These are phyloP conservation scores for Brotula barbata DNA, from an alignment of 2,797 vertebrate species.

Conservation along the genomic window DNA sequence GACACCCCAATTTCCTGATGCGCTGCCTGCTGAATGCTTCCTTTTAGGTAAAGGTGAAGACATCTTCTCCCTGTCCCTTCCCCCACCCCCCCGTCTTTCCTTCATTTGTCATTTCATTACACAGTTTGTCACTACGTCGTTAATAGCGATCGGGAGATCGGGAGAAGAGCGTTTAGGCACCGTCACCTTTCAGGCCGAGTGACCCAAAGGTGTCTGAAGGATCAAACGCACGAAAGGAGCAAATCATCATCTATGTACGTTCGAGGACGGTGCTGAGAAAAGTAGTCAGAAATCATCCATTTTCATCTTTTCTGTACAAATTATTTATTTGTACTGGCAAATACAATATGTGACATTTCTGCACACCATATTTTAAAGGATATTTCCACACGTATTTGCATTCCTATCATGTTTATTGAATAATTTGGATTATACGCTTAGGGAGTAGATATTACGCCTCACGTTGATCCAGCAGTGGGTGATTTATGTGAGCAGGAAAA, in stretches of 20 bases:
- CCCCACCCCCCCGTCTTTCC: constrained; percentile 48
- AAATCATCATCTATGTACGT: constrained; percentile 28
- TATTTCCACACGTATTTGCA: no score
- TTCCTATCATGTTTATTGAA: no score
- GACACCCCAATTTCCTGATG: constrained; percentile 76
- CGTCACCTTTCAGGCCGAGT: constrained; percentile 23
- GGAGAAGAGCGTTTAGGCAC: constrained; percentile 34
- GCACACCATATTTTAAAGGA: no score
- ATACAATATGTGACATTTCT: no score
- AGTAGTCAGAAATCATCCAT: no score
- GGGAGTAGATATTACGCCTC: no score
- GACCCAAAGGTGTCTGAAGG: constrained; percentile 40
- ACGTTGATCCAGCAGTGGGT: no score
- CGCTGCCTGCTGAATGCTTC: constrained; percentile 50
- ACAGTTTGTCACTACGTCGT: constrained; percentile 61
- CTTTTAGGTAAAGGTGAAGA: constrained; percentile 60
- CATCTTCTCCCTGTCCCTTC: constrained; percentile 39
- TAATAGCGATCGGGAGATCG: constrained; percentile 71
- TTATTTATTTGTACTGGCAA: no score
- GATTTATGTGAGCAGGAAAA: no score
- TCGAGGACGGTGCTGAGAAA: neutral
- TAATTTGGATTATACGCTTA: no score
- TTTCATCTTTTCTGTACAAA: no score
- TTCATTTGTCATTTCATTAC: constrained; percentile 72
- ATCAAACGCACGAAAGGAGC: constrained; percentile 33